A percentile compares a stretch with the other conserved stretches of the same genome.
Conservation (phyloP, 2,113 vertebrate species). For the Crotophaga sulcirostris region DNA sequence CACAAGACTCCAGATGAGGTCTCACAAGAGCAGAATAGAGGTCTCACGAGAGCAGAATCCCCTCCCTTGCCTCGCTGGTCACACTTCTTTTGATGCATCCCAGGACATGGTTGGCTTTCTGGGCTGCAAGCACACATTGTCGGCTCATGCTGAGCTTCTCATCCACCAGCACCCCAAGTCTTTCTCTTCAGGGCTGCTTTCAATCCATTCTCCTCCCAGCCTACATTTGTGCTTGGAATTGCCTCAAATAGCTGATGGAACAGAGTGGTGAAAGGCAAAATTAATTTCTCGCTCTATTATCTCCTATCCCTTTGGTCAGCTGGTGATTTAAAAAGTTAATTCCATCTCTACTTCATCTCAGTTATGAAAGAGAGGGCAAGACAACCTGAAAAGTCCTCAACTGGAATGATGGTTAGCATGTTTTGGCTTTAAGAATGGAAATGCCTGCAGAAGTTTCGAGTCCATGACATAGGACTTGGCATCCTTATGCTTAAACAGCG, state of each 20-base stretch:
- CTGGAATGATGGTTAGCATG: not conserved
- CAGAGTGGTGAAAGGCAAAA: not conserved
- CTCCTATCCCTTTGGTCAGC: not conserved
- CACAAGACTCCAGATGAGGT: too few species aligned
- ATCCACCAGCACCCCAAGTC: too few species aligned
- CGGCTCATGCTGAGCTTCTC: too few species aligned
- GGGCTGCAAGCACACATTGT: too few species aligned
- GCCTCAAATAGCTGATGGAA: not conserved
- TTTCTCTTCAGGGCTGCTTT: too few species aligned
- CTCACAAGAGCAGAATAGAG: too few species aligned
- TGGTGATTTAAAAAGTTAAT: not conserved
- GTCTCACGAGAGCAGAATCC: too few species aligned
- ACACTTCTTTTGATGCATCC: too few species aligned
- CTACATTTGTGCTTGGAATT: too few species aligned
- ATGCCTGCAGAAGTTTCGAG: not conserved
- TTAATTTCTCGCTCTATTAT: constrained; percentile 20
- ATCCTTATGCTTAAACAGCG: not conserved
- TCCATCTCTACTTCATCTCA: not conserved
- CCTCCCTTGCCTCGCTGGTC: too few species aligned
- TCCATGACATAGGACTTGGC: not conserved
- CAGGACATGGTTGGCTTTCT: too few species aligned
- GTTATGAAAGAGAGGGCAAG: not conserved
- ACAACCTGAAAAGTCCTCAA: not conserved
- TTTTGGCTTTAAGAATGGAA: not conserved
- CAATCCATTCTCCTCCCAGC: too few species aligned